Evolutionary conservation across 2,888 invertebrate species (phyloP), one percentile per base, ranked within the genome.

Genomic region (Pantelozetes paolii): DNA sequence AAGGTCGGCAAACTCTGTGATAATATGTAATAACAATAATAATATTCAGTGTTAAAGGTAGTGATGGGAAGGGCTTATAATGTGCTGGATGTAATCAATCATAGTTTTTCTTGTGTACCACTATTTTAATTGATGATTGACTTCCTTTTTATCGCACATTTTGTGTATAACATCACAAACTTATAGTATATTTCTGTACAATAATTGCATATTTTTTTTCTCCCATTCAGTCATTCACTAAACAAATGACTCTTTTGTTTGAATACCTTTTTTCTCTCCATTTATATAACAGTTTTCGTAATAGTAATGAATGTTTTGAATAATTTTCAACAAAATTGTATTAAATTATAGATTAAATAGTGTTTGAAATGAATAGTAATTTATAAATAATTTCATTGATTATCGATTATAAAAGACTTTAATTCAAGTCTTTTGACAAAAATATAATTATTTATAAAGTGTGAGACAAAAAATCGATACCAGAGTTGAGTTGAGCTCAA

Each of bases 81-180:
- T 45, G 20, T 50, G 45, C 20, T 59, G 30, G 13, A 9, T 28
- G 32, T 36, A 64, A 36, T 36, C 64, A 32, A 64, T 64, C 64
- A 64, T 36, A 15, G 3, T 13, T 2, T 26, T 54, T 54, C 18
- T 54, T 48, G 23, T 50, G 50, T 1, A 20, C 59, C 18, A 28
- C 9, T 20, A 59, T 59, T 59, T 64, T 64, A 64, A 64, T 64
- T 64, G 64, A 64, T 64, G 36, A 32, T 64, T 64, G 36, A 64
- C 64, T 64, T 64, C 36, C 64, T 40, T 64, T 64, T 64, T 64
- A 36, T 64, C 36, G 36, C 20, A 59, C 59, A 59, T 30, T 30
- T 18, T 59, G 23, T 23, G 20, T 54, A 54, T 20, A 6, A 54
- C 20, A 48, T 9, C 20, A 48, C 36, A 45, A n/a, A n/a, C n/a